phyloP scores from a whole-genome alignment of 2,113 vertebrate genomes.

The Arizona elegans region DNA sequence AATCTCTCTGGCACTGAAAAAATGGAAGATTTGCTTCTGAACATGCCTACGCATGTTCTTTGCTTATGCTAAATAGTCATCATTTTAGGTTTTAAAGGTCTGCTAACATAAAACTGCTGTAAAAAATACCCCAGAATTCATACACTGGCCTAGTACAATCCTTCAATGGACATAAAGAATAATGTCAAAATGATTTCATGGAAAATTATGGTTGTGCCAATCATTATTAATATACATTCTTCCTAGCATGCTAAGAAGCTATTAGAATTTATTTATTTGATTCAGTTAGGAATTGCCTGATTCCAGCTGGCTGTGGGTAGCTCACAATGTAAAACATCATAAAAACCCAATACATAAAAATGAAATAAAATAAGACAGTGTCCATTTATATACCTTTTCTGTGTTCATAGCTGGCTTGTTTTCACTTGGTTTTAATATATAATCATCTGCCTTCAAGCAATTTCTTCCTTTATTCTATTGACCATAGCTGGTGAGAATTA shows the following conservation, averaged over 20 bases:
- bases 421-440: neutral
- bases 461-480: neutral
- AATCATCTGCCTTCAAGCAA: neutral
- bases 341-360: neutral
- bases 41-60: neutral
- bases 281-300: neutral
- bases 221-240: neutral
- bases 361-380: neutral
- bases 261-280: neutral
- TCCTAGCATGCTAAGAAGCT: neutral
- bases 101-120: neutral
- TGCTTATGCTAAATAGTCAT: neutral
- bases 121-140: neutral
- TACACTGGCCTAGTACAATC: neutral
- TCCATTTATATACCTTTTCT: slow-evolving; percentile 15
- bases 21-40: neutral
- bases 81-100: neutral
- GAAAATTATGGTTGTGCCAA: neutral
- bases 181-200: neutral
- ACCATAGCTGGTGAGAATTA: slow-evolving; percentile 19
- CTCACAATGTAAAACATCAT: neutral
- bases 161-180: neutral
- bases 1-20: neutral
- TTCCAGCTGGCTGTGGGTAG: neutral
- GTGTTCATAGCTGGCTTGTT: neutral